Evolutionary conservation across 2,888 invertebrate species (phyloP).

Genomic region (Habroteleia sp.): DNA sequence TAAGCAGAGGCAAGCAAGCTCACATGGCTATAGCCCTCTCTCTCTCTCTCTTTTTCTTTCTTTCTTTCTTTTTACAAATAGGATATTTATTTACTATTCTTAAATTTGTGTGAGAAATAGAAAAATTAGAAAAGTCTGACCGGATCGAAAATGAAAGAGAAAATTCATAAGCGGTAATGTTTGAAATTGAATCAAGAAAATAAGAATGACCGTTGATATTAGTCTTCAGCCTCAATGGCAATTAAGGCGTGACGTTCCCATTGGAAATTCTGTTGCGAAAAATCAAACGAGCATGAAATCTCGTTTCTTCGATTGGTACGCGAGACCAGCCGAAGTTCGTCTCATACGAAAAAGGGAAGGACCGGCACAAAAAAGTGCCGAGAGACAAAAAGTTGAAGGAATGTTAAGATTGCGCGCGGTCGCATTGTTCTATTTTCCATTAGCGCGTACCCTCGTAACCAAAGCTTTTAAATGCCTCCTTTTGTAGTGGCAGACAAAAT

Average conservation of each 20-base stretch:
- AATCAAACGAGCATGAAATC: conserved; percentile 65
- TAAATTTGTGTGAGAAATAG: no score
- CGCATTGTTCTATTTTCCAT: conserved; percentile 57
- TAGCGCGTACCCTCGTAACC: conserved; percentile 32
- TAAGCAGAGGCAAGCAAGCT: no score
- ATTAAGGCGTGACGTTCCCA: conserved; percentile 68
- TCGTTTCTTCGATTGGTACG: conserved; percentile 62
- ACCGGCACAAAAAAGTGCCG: conserved; percentile 29
- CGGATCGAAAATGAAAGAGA: conserved; percentile 42
- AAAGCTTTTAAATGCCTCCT: conserved; percentile 27
- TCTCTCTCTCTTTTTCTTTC: no score
- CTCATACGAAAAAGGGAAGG: conserved; percentile 29
- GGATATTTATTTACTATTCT: no score
- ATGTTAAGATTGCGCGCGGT: conserved; percentile 47
- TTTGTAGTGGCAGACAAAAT: not conserved
- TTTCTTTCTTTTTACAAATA: no score
- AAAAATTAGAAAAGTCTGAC: conserved; percentile 9
- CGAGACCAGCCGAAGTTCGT: conserved; percentile 43
- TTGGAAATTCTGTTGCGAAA: conserved; percentile 66
- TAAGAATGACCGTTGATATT: conserved; percentile 50
- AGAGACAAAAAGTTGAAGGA: conserved; percentile 43
- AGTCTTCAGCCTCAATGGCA: conserved; percentile 65
- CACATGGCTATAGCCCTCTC: no score
- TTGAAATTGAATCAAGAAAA: conserved; percentile 50
- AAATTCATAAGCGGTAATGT: conserved; percentile 32